A percentile compares a stretch with the other conserved stretches of the same genome.
Evolutionary conservation across 2,888 invertebrate genomes (phyloP).

Genomic region (Matsumyia berberina): DNA sequence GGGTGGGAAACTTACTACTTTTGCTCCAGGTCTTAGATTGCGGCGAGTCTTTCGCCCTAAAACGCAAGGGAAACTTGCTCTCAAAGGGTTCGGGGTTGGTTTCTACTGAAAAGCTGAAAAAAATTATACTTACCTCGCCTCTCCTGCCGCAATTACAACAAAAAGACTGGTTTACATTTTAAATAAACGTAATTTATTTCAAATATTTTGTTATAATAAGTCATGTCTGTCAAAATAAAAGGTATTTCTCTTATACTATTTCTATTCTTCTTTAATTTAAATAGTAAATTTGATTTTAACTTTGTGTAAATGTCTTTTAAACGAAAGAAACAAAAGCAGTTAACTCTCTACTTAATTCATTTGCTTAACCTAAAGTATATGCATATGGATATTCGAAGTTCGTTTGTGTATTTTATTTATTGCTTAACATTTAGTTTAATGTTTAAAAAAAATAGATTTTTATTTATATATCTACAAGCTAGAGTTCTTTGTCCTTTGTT

Average conservation of each 20-base stretch:
- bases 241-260: not conserved
- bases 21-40: no score
- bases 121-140: no score
- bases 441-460: not conserved
- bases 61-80: no score
- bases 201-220: not conserved
- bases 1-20: no score
- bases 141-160: no score
- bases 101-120: no score
- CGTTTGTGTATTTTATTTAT: not conserved
- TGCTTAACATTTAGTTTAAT: conserved; percentile 33
- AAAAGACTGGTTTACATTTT: not conserved
- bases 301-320: conserved; percentile 4
- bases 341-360: not conserved
- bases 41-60: no score
- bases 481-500: conserved; percentile 62
- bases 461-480: conserved; percentile 30
- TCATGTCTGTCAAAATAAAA: conserved; percentile 6
- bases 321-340: not conserved
- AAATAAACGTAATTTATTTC: conserved; percentile 21
- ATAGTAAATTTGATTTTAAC: conserved; percentile 25
- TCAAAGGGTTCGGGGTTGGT: no score
- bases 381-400: not conserved
- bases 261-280: conserved; percentile 27
- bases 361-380: not conserved